These are phyloP conservation scores for Pissodes strobi DNA, from an alignment of 1,140 invertebrate species.

Conservation along the genomic window DNA sequence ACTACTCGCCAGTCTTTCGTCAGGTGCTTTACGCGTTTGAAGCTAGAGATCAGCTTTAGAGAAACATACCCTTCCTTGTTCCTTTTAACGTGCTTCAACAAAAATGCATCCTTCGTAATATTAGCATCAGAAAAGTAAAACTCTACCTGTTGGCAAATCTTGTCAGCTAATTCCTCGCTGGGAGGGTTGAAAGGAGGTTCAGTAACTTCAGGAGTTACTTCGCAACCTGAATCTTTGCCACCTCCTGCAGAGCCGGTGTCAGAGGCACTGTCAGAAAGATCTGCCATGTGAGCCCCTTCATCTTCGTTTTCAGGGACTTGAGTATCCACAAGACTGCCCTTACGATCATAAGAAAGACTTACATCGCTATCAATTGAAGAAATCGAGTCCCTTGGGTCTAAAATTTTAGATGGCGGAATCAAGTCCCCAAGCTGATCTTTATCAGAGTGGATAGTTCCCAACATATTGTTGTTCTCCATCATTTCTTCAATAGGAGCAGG, in stretches of 20 bases:
- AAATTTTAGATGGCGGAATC: conserved; percentile 57
- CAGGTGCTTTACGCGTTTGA: conserved; percentile 89
- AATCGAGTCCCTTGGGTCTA: conserved; percentile 65
- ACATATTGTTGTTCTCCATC: not conserved
- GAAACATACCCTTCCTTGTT: conserved; percentile 96
- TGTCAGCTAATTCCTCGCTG: conserved; percentile 72
- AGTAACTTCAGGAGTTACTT: conserved; percentile 61
- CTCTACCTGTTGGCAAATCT: conserved; percentile 84
- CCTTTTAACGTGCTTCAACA: conserved; percentile 90
- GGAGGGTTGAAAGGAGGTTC: conserved; percentile 65
- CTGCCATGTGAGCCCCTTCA: conserved; percentile 61
- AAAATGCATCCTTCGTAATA: conserved; percentile 92
- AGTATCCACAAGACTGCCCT: conserved; percentile 47
- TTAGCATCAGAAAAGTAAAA: conserved; percentile 95
- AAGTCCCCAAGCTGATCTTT: conserved; percentile 53
- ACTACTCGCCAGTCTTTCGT: conserved; percentile 93
- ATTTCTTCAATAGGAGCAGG: conserved; percentile 47
- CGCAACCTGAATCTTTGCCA: conserved; percentile 69
- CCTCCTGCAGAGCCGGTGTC: conserved; percentile 63
- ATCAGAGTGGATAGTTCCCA: conserved; percentile 28
- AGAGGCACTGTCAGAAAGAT: conserved; percentile 67
- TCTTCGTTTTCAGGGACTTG: conserved; percentile 60
- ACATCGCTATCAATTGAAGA: conserved; percentile 69
- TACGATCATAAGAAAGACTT: conserved; percentile 61
- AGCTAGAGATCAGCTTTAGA: conserved; percentile 90